These are phyloP conservation scores for Caenorhabditis briggsae DNA, from an alignment of 1,140 invertebrate species.

Conservation along the genomic window DNA sequence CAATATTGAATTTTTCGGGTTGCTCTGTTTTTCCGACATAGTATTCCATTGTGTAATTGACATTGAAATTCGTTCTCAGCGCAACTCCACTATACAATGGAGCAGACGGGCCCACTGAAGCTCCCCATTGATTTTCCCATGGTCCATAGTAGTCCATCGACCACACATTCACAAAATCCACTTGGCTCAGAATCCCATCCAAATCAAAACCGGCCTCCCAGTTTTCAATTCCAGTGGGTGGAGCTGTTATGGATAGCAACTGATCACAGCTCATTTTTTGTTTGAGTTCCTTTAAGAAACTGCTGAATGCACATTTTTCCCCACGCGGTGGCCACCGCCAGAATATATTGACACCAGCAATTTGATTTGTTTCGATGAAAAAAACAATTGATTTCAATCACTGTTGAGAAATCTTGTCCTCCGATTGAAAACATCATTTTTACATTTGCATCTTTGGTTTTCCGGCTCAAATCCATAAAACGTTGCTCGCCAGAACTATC, in stretches of 20 bases:
- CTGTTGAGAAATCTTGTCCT: background rate
- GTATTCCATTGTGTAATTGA: conserved; percentile 4
- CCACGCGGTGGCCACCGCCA: too few relatives aligned
- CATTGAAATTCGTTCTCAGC: background rate
- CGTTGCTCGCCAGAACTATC: background rate
- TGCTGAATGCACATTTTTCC: too few relatives aligned
- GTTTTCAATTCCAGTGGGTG: background rate
- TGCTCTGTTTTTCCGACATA: background rate
- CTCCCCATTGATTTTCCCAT: conserved; percentile 7
- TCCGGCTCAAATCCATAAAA: background rate
- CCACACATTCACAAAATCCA: conserved; percentile 7
- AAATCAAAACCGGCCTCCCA: background rate
- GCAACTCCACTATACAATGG: background rate
- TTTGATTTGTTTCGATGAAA: too few relatives aligned
- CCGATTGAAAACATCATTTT: conserved; percentile 31
- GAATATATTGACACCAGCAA: too few relatives aligned
- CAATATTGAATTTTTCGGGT: background rate
- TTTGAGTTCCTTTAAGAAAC: too few relatives aligned
- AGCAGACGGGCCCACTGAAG: background rate
- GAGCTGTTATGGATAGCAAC: background rate
- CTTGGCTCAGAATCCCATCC: background rate
- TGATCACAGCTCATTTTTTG: too few relatives aligned
- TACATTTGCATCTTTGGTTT: background rate
- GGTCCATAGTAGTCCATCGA: conserved; percentile 21
- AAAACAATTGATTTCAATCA: background rate